Evolutionary conservation across 2,113 vertebrate genomes (phyloP).

Genomic region (Accipiter cooperii): DNA sequence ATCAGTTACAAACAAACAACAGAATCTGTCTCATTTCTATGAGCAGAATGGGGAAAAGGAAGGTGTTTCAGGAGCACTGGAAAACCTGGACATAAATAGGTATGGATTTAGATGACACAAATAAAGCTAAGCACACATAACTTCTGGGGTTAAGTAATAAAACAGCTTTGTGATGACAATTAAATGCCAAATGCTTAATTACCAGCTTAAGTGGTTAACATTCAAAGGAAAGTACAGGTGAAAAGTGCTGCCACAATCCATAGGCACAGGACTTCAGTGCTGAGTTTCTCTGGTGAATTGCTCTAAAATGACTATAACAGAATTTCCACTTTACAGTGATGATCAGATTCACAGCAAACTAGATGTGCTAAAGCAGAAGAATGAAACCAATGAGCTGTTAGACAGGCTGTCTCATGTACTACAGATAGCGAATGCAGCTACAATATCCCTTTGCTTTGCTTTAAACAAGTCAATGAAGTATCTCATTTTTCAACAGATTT

Average conservation of each 20-base stretch:
- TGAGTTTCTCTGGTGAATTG: not conserved
- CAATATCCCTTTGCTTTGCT: not conserved
- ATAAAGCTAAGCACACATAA: not conserved
- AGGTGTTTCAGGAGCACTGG: not conserved
- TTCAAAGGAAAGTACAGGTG: not conserved
- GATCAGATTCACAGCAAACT: not conserved
- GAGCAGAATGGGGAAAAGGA: not conserved
- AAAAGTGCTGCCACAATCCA: not conserved
- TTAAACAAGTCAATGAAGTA: constrained; percentile 11
- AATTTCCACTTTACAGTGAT: not conserved
- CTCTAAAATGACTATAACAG: not conserved
- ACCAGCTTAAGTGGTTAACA: not conserved
- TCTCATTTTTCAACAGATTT: not conserved
- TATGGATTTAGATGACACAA: not conserved
- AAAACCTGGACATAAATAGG: not conserved
- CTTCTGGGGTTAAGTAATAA: not conserved
- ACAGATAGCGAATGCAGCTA: not conserved
- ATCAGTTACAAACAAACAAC: not conserved
- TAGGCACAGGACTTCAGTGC: not conserved
- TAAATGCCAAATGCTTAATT: not conserved
- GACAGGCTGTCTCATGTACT: not conserved
- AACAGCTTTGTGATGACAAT: not conserved
- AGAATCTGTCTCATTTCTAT: not conserved
- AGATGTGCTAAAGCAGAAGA: not conserved
- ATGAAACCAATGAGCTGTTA: not conserved